Base-by-base conservation (phyloP, 1,140 invertebrate genomes). In the Ceratina calcarata region DNA sequence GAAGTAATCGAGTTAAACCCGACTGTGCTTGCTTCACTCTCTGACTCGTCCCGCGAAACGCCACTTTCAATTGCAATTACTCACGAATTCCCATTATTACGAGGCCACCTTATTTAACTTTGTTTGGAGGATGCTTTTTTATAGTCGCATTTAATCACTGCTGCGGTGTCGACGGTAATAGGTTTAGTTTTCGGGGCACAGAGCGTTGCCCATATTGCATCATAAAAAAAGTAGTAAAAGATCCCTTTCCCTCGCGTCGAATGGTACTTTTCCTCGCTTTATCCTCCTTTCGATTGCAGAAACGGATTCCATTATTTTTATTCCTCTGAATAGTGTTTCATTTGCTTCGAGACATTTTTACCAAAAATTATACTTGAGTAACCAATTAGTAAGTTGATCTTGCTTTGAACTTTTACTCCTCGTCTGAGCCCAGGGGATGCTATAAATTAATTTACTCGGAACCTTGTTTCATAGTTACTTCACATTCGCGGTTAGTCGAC, bases 171-270 rank as follows among this genome's bases (percentile, higher is more conserved):
- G 60, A 64, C 62, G 83, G 83, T 88, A 89, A 90, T 90, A 89
- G 89, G 87, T 90, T 90, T 89, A 89, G 88, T 90, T 88, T 84
- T 87, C 75, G 75, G 78, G 55, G 72, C 75, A 77, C 69, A 73
- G 78, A 78, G 73, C 61, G 70, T 69, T 77, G 71, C 74, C 77
- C 83, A 72, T 86, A 87, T 86, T 77, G 80, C 81, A 78, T 89
- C 89, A 83, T 90, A 90, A 90, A 90, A 90, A 84, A 85, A 84
- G 88, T 71, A 87, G 80, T 89, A 90, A 90, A 90, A 90, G 86
- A 58, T 80, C 78, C 76, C 68, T 62, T 61, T 78, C 75, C 80
- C 66, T 75, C 58, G 57, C 51, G 80, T 82, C 55, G 62, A 72
- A 57, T 53, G 70, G 22, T 75, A 27, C 78, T 62, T 67, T 61